These are phyloP conservation scores for Lycopodina hypogea DNA, from an alignment of 37 sponge, comb jelly and placozoan species.

Conservation along the genomic window DNA sequence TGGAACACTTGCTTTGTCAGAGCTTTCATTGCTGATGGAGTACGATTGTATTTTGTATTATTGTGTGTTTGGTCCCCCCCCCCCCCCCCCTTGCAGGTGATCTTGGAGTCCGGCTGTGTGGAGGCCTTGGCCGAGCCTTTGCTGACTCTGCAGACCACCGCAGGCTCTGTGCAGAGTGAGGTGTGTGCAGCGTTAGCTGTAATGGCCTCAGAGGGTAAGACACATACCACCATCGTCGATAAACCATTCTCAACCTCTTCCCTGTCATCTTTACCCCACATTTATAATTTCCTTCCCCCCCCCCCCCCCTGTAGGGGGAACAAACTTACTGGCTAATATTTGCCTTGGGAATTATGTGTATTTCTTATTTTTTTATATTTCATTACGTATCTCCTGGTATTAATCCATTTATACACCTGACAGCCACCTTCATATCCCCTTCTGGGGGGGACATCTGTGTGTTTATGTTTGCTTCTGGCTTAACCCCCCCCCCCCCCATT, in stretches of 20 bases:
- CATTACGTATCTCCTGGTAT: no score
- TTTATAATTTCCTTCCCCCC: no score
- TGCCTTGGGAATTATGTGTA: no score
- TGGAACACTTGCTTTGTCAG: no score
- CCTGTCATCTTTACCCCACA: background rate
- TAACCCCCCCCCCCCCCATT: background rate
- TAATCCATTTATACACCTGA: no score
- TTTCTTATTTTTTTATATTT: no score
- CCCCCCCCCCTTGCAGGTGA: conserved; percentile 23
- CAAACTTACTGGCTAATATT: no score
- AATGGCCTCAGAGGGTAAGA: conserved; percentile 57
- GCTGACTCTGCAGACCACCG: conserved; percentile 11
- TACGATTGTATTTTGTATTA: background rate
- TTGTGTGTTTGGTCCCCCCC: background rate
- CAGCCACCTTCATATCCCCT: no score
- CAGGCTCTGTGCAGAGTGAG: conserved; percentile 56
- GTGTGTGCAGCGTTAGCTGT: conserved; percentile 69
- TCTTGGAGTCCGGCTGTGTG: conserved; percentile 64
- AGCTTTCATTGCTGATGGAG: no score
- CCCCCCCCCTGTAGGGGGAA: no score
- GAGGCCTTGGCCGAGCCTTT: conserved; percentile 35
- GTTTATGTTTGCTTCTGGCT: background rate
- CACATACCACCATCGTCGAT: no score
- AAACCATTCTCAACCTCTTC: background rate
- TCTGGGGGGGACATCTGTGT: no score